Percentiles rank a stretch among this genome's conserved stretches.
phyloP scores from a whole-genome alignment of 2,113 vertebrate species.

The Psephotus haematonotus region DNA sequence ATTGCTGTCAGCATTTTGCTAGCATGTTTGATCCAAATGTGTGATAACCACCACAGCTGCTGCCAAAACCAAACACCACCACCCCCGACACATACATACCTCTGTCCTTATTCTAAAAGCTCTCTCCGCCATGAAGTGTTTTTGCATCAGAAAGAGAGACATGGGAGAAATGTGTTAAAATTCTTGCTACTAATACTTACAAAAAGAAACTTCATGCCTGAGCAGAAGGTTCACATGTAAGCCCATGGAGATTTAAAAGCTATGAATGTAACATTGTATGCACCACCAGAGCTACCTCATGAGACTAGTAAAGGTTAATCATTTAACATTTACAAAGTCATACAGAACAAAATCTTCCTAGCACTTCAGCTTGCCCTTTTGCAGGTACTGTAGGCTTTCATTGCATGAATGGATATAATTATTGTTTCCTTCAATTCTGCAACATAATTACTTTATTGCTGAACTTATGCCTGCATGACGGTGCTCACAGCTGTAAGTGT shows the following conservation, averaged over 20 bases:
- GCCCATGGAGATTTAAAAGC: not conserved
- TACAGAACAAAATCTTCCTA: not conserved
- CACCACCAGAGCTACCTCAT: not conserved
- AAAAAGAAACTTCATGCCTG: not conserved
- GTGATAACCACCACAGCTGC: not conserved
- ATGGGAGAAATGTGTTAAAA: not conserved
- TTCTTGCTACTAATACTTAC: not conserved
- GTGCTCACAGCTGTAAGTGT: not conserved
- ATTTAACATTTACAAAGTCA: not conserved
- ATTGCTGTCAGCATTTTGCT: not conserved
- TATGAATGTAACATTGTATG: not conserved
- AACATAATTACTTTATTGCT: not conserved
- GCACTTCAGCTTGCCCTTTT: not conserved
- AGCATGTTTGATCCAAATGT: not conserved
- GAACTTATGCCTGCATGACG: not conserved
- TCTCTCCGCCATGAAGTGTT: not conserved
- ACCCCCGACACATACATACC: not conserved
- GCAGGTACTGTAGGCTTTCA: not conserved
- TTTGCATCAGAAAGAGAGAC: not conserved
- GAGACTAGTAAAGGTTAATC: not conserved
- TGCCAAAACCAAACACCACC: not conserved
- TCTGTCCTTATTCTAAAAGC: not conserved
- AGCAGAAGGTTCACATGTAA: not conserved
- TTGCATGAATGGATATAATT: not conserved
- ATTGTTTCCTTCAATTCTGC: not conserved